These are phyloP conservation scores for Siniperca knerii DNA, from an alignment of 2,113 vertebrate species.

Conservation along the genomic window DNA sequence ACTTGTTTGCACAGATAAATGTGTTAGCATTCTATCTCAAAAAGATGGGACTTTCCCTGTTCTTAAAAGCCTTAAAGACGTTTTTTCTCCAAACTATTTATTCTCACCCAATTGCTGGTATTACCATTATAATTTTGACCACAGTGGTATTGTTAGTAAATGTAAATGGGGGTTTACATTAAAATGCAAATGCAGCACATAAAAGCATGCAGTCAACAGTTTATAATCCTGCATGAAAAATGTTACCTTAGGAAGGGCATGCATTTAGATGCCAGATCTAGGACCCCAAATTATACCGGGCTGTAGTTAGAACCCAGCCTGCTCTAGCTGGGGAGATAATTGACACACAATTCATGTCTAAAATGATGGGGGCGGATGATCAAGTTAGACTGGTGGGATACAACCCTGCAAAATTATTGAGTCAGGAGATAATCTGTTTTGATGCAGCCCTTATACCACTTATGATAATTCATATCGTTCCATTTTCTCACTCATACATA, in stretches of 20 bases:
- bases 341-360: constrained; percentile 57
- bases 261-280: constrained; percentile 46
- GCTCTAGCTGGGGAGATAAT: constrained; percentile 31
- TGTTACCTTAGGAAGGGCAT: constrained; percentile 34
- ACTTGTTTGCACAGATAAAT: constrained; percentile 68
- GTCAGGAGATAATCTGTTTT: constrained; percentile 59
- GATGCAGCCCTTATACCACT: constrained; percentile 53
- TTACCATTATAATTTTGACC: constrained; percentile 63
- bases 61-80: constrained; percentile 21
- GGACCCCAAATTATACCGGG: constrained; percentile 45
- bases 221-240: constrained; percentile 76
- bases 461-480: constrained; percentile 52
- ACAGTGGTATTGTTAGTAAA: constrained; percentile 72
- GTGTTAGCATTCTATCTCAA: constrained; percentile 34
- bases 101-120: constrained; percentile 52
- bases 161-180: constrained; percentile 72
- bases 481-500: constrained; percentile 37
- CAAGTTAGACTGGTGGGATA: constrained; percentile 52
- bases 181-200: constrained; percentile 72
- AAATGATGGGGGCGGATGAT: constrained; percentile 48
- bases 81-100: constrained; percentile 49
- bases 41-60: constrained; percentile 11
- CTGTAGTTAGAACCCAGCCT: constrained; percentile 11
- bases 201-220: constrained; percentile 68
- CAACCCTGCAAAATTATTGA: constrained; percentile 62